A percentile compares a stretch with the other conserved stretches of the same genome.
phyloP scores from a whole-genome alignment of 2,888 invertebrate genomes.

The Endomychus coccineus region DNA sequence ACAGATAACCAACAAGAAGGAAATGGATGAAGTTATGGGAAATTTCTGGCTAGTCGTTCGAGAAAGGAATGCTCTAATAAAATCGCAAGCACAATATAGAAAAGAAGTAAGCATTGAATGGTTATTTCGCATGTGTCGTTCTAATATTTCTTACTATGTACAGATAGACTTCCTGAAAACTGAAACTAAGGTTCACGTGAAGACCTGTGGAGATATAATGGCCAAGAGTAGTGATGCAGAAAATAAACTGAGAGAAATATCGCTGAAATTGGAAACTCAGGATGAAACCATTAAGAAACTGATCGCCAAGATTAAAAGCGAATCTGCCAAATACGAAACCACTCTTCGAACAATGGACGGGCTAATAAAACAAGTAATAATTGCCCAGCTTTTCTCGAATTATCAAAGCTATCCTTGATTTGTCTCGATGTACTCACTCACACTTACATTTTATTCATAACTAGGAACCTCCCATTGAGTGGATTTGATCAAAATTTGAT shows the following conservation, averaged over 20 bases:
- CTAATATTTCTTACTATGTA: conserved; percentile 3
- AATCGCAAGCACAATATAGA: conserved; percentile 23
- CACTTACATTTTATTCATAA: no score
- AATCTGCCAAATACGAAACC: neutral
- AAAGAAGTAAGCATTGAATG: no score
- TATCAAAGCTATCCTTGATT: no score
- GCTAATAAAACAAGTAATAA: neutral
- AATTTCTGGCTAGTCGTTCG: conserved; percentile 28
- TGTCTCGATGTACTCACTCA: no score
- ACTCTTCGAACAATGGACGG: neutral
- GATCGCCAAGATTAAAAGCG: neutral
- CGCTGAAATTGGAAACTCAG: neutral
- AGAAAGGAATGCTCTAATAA: conserved; percentile 29
- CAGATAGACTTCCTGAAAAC: conserved; percentile 15
- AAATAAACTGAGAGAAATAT: conserved; percentile 4
- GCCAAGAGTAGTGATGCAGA: conserved; percentile 16
- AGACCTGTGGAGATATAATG: conserved; percentile 8
- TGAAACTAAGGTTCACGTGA: conserved; percentile 13
- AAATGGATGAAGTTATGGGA: conserved; percentile 30
- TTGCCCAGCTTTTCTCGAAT: no score
- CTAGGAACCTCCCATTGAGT: no score
- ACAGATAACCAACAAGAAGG: conserved; percentile 32
- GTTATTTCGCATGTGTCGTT: no score
- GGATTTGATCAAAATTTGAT: no score
- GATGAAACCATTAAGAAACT: neutral